Conservation (phyloP, 2,113 vertebrate species). For the Himantopus leucocephalus region DNA sequence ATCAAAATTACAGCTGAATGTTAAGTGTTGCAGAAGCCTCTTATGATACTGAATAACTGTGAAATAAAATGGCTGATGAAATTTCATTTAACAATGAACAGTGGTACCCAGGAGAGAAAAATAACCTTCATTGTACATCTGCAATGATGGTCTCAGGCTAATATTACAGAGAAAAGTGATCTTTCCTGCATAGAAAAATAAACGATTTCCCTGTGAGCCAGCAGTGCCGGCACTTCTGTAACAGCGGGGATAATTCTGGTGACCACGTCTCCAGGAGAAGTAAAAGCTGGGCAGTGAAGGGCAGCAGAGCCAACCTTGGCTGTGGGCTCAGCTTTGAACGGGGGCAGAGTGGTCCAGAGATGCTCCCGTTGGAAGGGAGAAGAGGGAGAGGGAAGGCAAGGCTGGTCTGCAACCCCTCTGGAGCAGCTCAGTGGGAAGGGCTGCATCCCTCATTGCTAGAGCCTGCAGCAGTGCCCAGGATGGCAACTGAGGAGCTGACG, state of each 20-base stretch:
- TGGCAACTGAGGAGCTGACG: rapidly evolving
- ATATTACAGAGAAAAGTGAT: background rate
- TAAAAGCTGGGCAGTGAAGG: background rate
- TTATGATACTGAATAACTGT: background rate
- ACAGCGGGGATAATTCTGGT: rapidly evolving
- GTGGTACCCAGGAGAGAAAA: background rate
- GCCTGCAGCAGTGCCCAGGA: background rate
- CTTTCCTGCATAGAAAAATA: background rate
- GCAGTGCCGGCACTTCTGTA: rapidly evolving
- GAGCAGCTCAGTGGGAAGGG: background rate
- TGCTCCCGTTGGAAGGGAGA: background rate
- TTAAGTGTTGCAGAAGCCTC: slow-evolving; percentile 4
- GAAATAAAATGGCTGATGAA: slow-evolving; percentile 28
- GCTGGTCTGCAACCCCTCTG: background rate
- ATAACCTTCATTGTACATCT: background rate
- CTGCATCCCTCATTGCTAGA: background rate
- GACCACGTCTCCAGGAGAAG: background rate
- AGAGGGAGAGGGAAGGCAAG: background rate
- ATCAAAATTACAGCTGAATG: slow-evolving; percentile 16
- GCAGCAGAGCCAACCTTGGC: background rate
- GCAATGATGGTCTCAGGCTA: background rate
- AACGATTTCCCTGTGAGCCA: background rate
- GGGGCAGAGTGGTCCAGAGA: background rate
- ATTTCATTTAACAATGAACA: slow-evolving; percentile 5
- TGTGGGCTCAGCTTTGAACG: background rate